Evolutionary conservation across 2,888 invertebrate genomes (phyloP).

Genomic region (Drosophila glabriapex): DNA sequence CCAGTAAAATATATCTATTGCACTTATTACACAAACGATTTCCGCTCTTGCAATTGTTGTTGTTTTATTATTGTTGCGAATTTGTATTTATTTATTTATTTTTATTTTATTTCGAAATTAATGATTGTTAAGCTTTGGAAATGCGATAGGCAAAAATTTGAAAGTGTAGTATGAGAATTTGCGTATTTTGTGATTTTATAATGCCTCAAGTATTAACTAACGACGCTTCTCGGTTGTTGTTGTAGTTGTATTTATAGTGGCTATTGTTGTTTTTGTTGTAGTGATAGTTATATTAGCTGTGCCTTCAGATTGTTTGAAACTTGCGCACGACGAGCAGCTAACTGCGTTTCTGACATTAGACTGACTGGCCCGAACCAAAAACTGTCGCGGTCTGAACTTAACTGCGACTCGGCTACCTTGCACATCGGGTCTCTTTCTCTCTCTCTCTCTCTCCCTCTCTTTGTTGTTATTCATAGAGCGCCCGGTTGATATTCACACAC

Average conservation of each 20-base stretch:
- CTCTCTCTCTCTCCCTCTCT: not conserved
- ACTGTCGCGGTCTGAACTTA: slow-evolving; percentile 73
- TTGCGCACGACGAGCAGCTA: slow-evolving; percentile 84
- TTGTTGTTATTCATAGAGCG: slow-evolving; percentile 21
- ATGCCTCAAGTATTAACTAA: slow-evolving; percentile 54
- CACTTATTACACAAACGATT: slow-evolving; percentile 57
- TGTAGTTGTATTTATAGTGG: slow-evolving; percentile 33
- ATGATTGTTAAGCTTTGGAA: slow-evolving; percentile 33
- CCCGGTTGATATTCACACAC: slow-evolving; percentile 31
- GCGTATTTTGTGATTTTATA: slow-evolving; percentile 57
- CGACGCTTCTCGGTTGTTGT: slow-evolving; percentile 41
- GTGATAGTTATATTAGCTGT: slow-evolving; percentile 58
- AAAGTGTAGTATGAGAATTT: slow-evolving; percentile 12
- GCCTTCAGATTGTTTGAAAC: slow-evolving; percentile 62
- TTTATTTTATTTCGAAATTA: slow-evolving; percentile 25
- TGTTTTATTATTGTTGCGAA: slow-evolving; percentile 26
- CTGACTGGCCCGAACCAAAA: slow-evolving; percentile 76
- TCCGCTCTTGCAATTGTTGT: slow-evolving; percentile 47
- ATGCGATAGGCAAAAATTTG: slow-evolving; percentile 28
- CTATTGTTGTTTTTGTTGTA: slow-evolving; percentile 26
- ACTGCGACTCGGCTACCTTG: slow-evolving; percentile 43
- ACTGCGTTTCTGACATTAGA: slow-evolving; percentile 85
- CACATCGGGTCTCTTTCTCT: slow-evolving; percentile 24
- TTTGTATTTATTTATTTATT: slow-evolving; percentile 24
- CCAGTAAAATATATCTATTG: slow-evolving; percentile 36